Base-by-base conservation (phyloP, 2,888 invertebrate genomes). In the Lymantria monacha region DNA sequence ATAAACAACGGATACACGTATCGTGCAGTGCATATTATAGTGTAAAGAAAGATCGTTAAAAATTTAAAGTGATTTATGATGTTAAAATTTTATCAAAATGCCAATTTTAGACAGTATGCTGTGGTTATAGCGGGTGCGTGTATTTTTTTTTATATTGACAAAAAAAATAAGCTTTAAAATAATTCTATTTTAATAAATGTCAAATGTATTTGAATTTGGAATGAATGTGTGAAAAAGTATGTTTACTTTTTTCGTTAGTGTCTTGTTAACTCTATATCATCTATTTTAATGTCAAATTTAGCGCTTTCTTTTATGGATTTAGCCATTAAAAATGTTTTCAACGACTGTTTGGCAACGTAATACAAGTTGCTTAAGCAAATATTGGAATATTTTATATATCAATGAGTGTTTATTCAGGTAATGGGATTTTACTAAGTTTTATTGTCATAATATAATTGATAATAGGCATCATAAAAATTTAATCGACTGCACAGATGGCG, bases 91-190 rank as follows among this genome's bases (percentile, higher is more conserved):
- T 44, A 15, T 12, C 12, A 37, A 5, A 51, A 14, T 42, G 47
- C 51, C 0, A 13, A 42, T 12, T 5, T 48, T 7, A 36, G 51
- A 1, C 51, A 51, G 14, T 51, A 51, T 37, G 51, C 48, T 0
- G 37, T 51, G 9, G 44, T 51, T 0, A 44, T 51, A 12, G 7
- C 14, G 8, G 51, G 51, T 51, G 12, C n/a, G 51, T 48, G 12
- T 9, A 30, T 41, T 41, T 45, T 41, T 22, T 30, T 12, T 0
- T 40, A n/a, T 22, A 10, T 33, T 33, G 2, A 33, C 33, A 10
- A n/a, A n/a, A n/a, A n/a, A n/a, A n/a, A n/a, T n/a, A n/a, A n/a
- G n/a, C n/a, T n/a, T n/a, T n/a, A n/a, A n/a, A n/a, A n/a, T n/a
- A n/a, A n/a, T n/a, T n/a, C n/a, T n/a, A 10, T 36, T 22, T 15